Evolutionary conservation across 2,888 invertebrate species (phyloP), one percentile per base, ranked within the genome.

Genomic region (Mythimna lalbum): DNA sequence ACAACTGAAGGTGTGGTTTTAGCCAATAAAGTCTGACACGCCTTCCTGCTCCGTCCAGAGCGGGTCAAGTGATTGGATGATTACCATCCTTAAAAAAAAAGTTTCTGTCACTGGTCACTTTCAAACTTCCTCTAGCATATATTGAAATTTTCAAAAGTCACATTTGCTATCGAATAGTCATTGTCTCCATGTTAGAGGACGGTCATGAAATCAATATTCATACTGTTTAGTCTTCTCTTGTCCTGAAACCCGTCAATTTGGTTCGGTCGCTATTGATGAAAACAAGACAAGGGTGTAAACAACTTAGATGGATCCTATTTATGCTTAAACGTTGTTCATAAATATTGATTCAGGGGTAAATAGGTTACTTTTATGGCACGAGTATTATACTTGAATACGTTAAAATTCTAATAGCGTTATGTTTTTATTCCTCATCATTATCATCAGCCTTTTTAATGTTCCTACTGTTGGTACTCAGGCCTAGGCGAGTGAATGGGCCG

Each of bases 211-310:
- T 62, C 21, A 57, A 78, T 74, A 72, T 74, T 78, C 56, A 60
- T 50, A 47, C 33, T 43, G 50, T 43, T 27, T 43, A 56, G 36
- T 47, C 17, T 27, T 67, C 27, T 31, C 33, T 56, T 21, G 27
- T 50, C 50, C 36, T 33, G 33, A 50, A 59, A 27, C 33, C 56
- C 49, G 21, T 10, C 49, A 74, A 78, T 61, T 61, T 17, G 21
- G 33, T 69, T 43, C 36, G 33, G 49, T 27, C 55, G 27, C 33
- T 50, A 33, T 73, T 56, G 74, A 72, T 59, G 62, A 62, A 76
- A 76, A 75, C 66, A 81, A 49, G 63, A 69, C 31, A 49, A 77
- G 39, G 56, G 39, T 59, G 70, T 80, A 80, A 80, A 76, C 67
- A 80, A 76, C 39, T 75, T 33, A 14, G 39, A 62, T 36, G 52